Evolutionary conservation across 2,888 invertebrate species (phyloP), one percentile per base, ranked within the genome.

Genomic region (Meiosimyza platycephala): DNA sequence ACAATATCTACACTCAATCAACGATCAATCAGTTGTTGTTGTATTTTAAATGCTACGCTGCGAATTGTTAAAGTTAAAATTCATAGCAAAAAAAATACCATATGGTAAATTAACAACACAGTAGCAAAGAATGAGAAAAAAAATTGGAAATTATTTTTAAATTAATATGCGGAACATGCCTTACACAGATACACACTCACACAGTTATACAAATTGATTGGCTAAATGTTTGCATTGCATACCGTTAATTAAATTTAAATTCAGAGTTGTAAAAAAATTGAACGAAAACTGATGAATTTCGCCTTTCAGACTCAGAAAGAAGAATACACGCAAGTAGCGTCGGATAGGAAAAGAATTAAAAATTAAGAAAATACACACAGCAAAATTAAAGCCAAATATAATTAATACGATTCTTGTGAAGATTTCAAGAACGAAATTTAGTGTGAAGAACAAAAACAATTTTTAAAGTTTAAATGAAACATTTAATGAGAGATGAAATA

Each of bases 151-250:
- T 66, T 66, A 54, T 47, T 66, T 52, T 40, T 54, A 51, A 65
- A 75, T 75, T 69, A 70, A 73, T 73, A 75, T 75, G 73, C 75
- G 55, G 40, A 73, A 62, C 73, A 73, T 66, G 72, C 55, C 62
- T 47, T 69, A 50, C 51, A 16, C 55, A 57, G 64, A 63, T 47
- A 33, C 22, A 73, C 66, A 70, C 69, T 16, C 12, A 16, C 67
- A 63, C 28, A 57, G 40, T 16, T 13, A 16, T 3, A 9, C 15
- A 9, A 54, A 33, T 63, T 48, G n/a, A 13, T 63, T 63, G n/a
- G 18, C 9, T 63, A 22, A 11, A 40, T 40, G 40, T 40, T 40
- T 40, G 40, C 40, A 40, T 40, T 40, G 40, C 40, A 9, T 40
- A 40, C 40, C 40, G 40, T 40, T 40, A 40, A 40, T 40, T 40